Evolutionary conservation across 2,888 invertebrate genomes (phyloP), one percentile per base, ranked within the genome.

Genomic region (Metallyticus violacea): DNA sequence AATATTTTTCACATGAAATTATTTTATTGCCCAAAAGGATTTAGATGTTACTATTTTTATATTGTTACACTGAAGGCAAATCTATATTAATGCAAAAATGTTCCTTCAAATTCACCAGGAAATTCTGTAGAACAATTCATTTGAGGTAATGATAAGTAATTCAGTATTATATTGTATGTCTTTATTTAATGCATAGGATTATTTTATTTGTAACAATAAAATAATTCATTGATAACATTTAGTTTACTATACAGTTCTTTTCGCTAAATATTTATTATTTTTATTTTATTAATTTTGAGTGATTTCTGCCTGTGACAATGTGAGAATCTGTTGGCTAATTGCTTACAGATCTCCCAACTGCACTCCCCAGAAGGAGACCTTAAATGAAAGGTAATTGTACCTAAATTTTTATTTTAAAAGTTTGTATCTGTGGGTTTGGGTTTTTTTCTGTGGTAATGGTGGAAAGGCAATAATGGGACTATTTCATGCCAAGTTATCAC

Each of bases 261-360:
- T 82, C 85, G 85, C 79, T 77, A 84, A 85, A 62, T 87, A 27
- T 62, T 79, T 6, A 79, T 79, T 77, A 62, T 62, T 62, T 85
- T 87, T 86, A 79, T 76, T 86, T 88, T 79, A n/a, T 81, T 78
- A 79, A 86, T 80, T 87, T 9, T 84, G 81, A 85, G n/a, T 87
- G 28, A 77, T 79, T 81, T 79, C 83, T 85, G 82, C 81, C 84
- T 86, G 22, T 62, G 29, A 83, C 29, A 85, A 85, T 87, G 79
- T 88, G 85, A 87, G 86, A 84, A 86, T 85, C 87, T 87, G 87
- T 87, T 88, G 85, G 88, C 87, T 88, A 87, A 88, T 89, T 89
- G 87, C 88, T 89, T 89, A 81, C 89, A 89, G 89, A 88, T 89
- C 89, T 85, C 86, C 89, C 86, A 88, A 87, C 86, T 87, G 86